phyloP scores from a whole-genome alignment of 1,140 invertebrate species.

The Calycopis cecrops region DNA sequence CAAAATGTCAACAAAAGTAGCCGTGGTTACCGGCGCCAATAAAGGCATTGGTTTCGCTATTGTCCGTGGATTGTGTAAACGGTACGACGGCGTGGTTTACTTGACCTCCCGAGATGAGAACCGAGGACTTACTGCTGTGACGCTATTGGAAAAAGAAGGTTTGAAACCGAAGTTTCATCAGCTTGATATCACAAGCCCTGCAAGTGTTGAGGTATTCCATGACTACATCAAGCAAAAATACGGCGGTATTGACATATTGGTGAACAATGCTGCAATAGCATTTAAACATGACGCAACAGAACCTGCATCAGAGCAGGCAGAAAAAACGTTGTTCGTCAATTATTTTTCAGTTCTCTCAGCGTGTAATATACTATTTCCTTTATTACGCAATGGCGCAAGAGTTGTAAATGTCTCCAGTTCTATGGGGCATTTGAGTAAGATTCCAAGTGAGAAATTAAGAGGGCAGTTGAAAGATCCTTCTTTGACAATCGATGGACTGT shows the following conservation, averaged over 20 bases:
- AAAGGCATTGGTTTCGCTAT: too few relatives aligned
- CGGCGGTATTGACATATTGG: conserved; percentile 86
- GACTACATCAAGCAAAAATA: too few relatives aligned
- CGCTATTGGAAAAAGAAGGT: conserved; percentile 69
- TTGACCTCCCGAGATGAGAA: conserved; percentile 78
- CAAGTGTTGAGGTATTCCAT: conserved; percentile 77
- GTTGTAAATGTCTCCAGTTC: conserved; percentile 86
- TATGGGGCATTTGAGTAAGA: conserved; percentile 75
- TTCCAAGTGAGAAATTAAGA: conserved; percentile 74
- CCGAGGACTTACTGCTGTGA: conserved; percentile 73
- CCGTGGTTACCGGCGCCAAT: too few relatives aligned
- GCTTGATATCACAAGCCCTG: conserved; percentile 79
- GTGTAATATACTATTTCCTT: too few relatives aligned
- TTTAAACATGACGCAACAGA: conserved; percentile 79
- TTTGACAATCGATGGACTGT: conserved; percentile 77
- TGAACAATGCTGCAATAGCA: conserved; percentile 91
- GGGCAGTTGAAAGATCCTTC: conserved; percentile 71
- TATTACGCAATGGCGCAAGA: too few relatives aligned
- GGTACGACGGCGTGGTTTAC: conserved; percentile 79
- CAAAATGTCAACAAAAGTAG: conserved; percentile 39
- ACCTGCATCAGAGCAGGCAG: conserved; percentile 81
- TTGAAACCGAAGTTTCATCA: conserved; percentile 80
- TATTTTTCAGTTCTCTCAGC: too few relatives aligned
- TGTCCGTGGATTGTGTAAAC: conserved; percentile 78
- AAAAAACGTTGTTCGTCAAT: conserved; percentile 82